Percentiles rank a stretch among this genome's conserved stretches.
phyloP scores from a whole-genome alignment of 1,140 invertebrate genomes.

The Liolophura sinensis region DNA sequence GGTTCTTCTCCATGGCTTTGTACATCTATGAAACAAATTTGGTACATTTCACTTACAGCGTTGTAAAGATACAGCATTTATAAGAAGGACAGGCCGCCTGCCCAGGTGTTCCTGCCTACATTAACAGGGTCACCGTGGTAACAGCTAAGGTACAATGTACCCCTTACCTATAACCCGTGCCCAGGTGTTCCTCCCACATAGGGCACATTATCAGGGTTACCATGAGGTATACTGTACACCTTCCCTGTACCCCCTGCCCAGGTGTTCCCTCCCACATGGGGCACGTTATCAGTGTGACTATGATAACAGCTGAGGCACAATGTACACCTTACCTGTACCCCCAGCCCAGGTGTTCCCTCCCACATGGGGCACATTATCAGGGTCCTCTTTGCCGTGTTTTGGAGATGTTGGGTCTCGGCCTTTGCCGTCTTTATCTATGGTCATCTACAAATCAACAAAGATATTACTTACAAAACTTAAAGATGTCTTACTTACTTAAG shows the following conservation, averaged over 20 bases:
- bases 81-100: no score
- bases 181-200: conserved; percentile 96
- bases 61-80: no score
- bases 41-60: no score
- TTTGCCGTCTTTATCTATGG: conserved; percentile 42
- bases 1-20: no score
- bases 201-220: conserved; percentile 76
- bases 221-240: conserved; percentile 9
- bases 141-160: no score
- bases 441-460: conserved; percentile 38
- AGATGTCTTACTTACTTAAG: no score
- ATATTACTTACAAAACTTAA: no score
- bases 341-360: conserved; percentile 97
- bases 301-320: no score
- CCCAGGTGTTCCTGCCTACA: conserved; percentile 96
- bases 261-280: conserved; percentile 94
- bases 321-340: conserved; percentile 75
- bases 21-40: no score
- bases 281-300: conserved; percentile 73
- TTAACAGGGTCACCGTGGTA: conserved; percentile 66
- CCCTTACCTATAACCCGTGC: conserved; percentile 87
- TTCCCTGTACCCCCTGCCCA: conserved; percentile 95
- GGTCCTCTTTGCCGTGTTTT: conserved; percentile 89
- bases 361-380: conserved; percentile 83
- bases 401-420: conserved; percentile 66